Evolutionary conservation across 2,113 vertebrate genomes (phyloP), one percentile per base, ranked within the genome.

Genomic region (Morone chrysops): DNA sequence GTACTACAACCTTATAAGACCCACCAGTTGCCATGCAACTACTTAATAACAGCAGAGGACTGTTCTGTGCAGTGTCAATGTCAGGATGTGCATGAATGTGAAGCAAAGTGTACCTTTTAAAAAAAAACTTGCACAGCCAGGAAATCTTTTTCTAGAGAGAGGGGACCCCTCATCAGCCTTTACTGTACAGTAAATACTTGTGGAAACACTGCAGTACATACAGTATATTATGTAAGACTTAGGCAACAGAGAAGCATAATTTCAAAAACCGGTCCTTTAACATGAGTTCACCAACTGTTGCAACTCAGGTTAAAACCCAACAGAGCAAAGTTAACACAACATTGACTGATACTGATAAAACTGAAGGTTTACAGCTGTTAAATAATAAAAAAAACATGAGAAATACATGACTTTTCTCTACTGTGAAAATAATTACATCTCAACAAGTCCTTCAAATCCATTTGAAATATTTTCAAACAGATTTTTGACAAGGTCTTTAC

Each of bases 381-480:
- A 74, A 82, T 68, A 66, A 73, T 50, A 36, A 54, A 16, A 3
- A 12, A 51, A 36, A 79, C 11, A 47, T 16, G 6, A 45, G 14
- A 6, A 56, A 72, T 13, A 60, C 59, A 3, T 7, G 2, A 54
- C 12, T 70, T 47, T 8, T 18, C 61, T 62, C 51, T 53, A 12
- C 71, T 43, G 11, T 54, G 8, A 68, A 51, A 84, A 80, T 75
- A 66, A 76, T 77, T 87, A 85, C 69, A 87, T 62, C 82, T 61
- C 57, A 50, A 74, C 51, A 31, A 72, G 65, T 54, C n/a, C 61
- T 78, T 5, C 11, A 0, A 4, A 16, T 61, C 53, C 12, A n/a
- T 78, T n/a, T 78, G 75, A 86, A 86, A 57, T 80, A 82, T 82
- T 88, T 82, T 51, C 80, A 85, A 78, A 85, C 53, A 1, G 69